A percentile compares a stretch with the other conserved stretches of the same genome.
These are phyloP conservation scores for Scomber japonicus DNA, from an alignment of 2,113 vertebrate genomes.

Conservation along the genomic window DNA sequence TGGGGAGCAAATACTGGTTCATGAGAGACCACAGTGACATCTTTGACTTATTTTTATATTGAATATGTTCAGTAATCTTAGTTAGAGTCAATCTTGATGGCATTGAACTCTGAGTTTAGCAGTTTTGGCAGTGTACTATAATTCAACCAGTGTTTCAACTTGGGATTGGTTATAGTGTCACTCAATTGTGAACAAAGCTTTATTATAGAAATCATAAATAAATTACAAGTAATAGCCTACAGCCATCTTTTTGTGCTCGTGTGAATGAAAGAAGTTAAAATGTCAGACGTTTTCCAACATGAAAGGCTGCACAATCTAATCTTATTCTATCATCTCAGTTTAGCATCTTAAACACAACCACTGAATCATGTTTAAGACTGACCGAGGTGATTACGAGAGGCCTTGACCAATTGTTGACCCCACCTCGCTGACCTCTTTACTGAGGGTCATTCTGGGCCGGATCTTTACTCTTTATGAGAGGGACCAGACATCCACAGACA, in stretches of 20 bases:
- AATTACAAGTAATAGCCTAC: conserved; percentile 10
- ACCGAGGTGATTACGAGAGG: conserved; percentile 1
- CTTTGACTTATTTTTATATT: background rate
- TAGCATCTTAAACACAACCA: no score
- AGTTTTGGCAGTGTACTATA: background rate
- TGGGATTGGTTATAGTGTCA: background rate
- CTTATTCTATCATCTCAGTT: background rate
- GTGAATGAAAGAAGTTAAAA: background rate
- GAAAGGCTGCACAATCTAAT: background rate
- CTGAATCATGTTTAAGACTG: background rate
- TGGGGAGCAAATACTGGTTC: background rate
- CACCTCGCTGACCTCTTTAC: background rate
- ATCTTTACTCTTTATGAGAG: background rate
- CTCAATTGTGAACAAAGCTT: background rate
- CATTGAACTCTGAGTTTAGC: background rate
- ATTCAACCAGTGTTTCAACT: conserved; percentile 2
- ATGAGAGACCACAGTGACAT: background rate
- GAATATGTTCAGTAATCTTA: background rate
- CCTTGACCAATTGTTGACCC: conserved; percentile 37
- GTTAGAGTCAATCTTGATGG: no score
- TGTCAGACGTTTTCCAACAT: background rate
- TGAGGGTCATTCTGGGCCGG: background rate
- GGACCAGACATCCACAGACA: background rate
- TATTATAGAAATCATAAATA: conserved; percentile 21
- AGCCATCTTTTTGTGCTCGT: background rate